phyloP scores from a whole-genome alignment of 2,888 invertebrate genomes.

The Lithophane socia region DNA sequence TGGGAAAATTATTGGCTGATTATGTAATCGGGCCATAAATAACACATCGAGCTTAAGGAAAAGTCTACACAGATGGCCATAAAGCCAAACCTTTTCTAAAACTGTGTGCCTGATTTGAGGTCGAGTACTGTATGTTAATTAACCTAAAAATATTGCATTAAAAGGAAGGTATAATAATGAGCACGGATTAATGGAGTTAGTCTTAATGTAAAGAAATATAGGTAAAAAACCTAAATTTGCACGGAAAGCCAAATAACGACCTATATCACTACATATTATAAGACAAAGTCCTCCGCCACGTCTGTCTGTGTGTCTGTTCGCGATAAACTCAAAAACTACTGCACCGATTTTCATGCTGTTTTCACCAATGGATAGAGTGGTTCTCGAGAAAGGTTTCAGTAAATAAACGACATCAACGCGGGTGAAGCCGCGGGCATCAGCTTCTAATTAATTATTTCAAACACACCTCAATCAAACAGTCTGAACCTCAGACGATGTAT shows the following conservation, averaged over 20 bases:
- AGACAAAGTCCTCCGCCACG: too few species aligned
- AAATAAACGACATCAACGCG: too few species aligned
- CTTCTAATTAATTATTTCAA: not conserved
- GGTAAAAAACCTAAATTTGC: not conserved
- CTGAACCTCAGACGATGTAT: conserved; percentile 5
- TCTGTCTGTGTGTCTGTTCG: too few species aligned
- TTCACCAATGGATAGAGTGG: too few species aligned
- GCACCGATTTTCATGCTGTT: too few species aligned
- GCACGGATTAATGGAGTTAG: not conserved
- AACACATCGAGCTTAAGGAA: not conserved
- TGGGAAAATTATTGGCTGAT: too few species aligned
- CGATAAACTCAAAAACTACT: too few species aligned
- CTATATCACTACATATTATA: too few species aligned
- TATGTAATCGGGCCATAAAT: not conserved
- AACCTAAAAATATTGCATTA: not conserved
- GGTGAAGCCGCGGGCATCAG: too few species aligned
- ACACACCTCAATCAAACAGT: conserved; percentile 12
- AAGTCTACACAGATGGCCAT: not conserved
- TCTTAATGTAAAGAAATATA: not conserved
- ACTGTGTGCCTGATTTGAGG: not conserved
- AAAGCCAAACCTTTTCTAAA: too few species aligned
- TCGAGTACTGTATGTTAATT: not conserved
- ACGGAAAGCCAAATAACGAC: not conserved
- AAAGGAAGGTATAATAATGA: not conserved
- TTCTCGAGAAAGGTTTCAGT: too few species aligned